A percentile compares a stretch with the other conserved stretches of the same genome.
phyloP scores from a whole-genome alignment of 2,797 vertebrate genomes.

The Protonibea diacanthus region DNA sequence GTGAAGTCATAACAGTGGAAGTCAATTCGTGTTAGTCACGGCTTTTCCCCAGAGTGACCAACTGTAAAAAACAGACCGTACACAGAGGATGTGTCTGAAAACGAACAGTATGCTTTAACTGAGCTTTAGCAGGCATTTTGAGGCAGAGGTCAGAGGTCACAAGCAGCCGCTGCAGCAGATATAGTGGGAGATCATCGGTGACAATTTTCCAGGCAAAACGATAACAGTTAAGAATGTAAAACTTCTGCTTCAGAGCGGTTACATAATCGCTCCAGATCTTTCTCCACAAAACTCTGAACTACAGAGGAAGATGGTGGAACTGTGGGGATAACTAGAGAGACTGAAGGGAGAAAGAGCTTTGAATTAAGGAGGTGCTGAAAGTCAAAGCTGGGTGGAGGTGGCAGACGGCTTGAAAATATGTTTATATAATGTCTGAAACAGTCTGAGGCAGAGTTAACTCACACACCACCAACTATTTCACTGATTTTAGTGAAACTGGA shows the following conservation, averaged over 20 bases:
- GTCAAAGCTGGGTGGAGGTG: slow-evolving; percentile 3
- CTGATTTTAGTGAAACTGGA: too few relatives aligned
- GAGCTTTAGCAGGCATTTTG: too few relatives aligned
- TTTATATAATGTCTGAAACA: slow-evolving; percentile 9
- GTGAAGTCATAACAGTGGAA: slow-evolving; percentile 51
- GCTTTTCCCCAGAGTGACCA: slow-evolving; percentile 18
- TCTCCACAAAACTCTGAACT: slow-evolving; percentile 37
- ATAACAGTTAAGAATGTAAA: slow-evolving; percentile 32
- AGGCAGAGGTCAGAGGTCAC: slow-evolving; percentile 25
- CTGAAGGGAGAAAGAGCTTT: slow-evolving; percentile 16
- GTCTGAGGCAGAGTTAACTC: too few relatives aligned
- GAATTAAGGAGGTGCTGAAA: slow-evolving; percentile 15
- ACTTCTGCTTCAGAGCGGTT: slow-evolving; percentile 49
- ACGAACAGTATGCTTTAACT: neutral
- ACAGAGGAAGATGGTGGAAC: neutral
- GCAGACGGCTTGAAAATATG: neutral
- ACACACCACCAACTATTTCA: too few relatives aligned
- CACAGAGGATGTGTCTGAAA: slow-evolving; percentile 6
- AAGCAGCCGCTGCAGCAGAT: neutral
- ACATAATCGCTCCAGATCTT: slow-evolving; percentile 66
- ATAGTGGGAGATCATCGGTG: neutral
- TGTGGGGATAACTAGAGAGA: slow-evolving; percentile 26
- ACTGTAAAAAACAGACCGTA: neutral
- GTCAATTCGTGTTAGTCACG: slow-evolving; percentile 39
- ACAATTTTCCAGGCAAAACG: slow-evolving; percentile 15